Evolutionary conservation across 1,140 invertebrate genomes (phyloP).

Genomic region (Zaprionus capensis): DNA sequence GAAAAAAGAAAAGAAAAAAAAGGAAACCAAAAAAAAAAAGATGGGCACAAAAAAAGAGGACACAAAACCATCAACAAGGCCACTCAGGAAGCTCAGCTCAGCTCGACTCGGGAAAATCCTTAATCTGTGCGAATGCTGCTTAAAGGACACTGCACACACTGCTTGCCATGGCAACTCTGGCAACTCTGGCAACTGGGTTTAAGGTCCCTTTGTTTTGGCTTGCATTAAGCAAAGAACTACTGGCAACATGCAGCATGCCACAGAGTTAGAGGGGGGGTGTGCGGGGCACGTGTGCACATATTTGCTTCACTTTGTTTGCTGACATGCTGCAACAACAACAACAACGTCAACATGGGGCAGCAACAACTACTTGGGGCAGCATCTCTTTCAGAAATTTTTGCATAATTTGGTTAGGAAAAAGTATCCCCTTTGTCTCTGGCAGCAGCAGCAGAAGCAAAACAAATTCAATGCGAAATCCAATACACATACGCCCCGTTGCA

Average conservation of each 20-base stretch:
- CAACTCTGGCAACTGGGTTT: constrained; percentile 20
- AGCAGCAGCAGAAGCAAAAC: constrained; percentile 16
- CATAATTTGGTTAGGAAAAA: constrained; percentile 69
- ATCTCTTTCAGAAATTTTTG: constrained; percentile 54
- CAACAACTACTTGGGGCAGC: constrained; percentile 1
- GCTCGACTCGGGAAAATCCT: constrained; percentile 46
- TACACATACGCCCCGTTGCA: constrained; percentile 22
- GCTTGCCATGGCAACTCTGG: constrained; percentile 1
- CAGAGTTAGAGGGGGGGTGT: background rate
- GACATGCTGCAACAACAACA: constrained; percentile 10
- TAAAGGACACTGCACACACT: constrained; percentile 9
- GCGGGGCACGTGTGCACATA: constrained; percentile 49
- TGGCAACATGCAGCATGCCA: constrained; percentile 20
- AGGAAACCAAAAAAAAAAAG: constrained; percentile 5
- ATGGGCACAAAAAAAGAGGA: constrained; percentile 25
- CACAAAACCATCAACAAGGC: constrained; percentile 44
- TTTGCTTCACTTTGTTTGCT: constrained; percentile 66
- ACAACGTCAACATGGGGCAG: background rate
- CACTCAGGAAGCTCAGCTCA: constrained; percentile 36
- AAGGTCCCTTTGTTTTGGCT: constrained; percentile 56
- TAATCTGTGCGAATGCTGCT: constrained; percentile 63
- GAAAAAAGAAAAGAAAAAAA: background rate
- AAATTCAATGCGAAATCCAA: constrained; percentile 43
- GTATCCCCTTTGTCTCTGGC: constrained; percentile 65
- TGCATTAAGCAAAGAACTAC: constrained; percentile 59